These are phyloP conservation scores for Ivindomyrus marchei DNA, from an alignment of 2,113 vertebrate genomes.

Conservation along the genomic window DNA sequence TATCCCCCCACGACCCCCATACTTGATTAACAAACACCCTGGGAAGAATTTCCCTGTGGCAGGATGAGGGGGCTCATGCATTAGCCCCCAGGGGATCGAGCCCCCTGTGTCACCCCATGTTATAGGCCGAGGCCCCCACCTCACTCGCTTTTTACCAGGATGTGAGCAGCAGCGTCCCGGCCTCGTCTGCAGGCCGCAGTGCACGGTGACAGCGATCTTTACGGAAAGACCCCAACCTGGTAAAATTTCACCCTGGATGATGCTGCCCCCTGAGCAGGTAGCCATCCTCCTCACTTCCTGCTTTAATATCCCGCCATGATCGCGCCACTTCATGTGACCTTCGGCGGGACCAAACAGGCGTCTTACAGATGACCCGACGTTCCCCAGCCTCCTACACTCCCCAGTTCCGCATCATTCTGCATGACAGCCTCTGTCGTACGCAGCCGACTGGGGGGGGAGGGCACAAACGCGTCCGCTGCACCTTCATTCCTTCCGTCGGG, in stretches of 20 bases:
- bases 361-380: neutral
- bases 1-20: constrained; percentile 42
- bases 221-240: neutral
- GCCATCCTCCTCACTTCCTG: neutral
- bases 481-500: neutral
- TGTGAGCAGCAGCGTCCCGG: neutral
- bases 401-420: neutral
- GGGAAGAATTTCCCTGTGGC: constrained; percentile 43
- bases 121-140: constrained; percentile 35
- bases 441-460: neutral
- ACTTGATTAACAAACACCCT: constrained; percentile 55
- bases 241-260: neutral
- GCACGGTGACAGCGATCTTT: neutral
- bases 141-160: neutral
- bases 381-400: neutral
- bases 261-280: neutral
- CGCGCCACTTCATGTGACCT: neutral
- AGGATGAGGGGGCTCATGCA: constrained; percentile 44
- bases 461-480: neutral
- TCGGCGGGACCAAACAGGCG: neutral
- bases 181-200: neutral
- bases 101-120: constrained; percentile 28
- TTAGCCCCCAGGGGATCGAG: constrained; percentile 41
- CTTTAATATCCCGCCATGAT: neutral
- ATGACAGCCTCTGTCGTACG: neutral